A percentile compares a stretch with the other conserved stretches of the same genome.
phyloP scores from a whole-genome alignment of 2,797 vertebrate species.

The Orientallactaga sibirica region DNA sequence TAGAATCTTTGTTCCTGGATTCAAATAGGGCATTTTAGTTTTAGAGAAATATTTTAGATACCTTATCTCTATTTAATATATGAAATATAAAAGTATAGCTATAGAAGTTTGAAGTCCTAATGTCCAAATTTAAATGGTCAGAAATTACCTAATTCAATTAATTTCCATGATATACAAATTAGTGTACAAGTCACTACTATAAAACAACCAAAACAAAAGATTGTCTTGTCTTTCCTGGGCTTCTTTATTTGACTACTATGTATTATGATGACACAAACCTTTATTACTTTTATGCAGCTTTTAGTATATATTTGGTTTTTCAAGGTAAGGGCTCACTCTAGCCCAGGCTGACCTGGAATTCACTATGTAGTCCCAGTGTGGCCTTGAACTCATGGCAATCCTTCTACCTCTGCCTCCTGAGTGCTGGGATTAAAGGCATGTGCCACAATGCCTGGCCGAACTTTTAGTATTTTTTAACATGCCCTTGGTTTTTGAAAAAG shows the following conservation, averaged over 20 bases:
- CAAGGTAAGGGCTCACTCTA: too few relatives aligned
- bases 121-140: neutral
- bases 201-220: neutral
- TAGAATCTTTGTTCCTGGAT: neutral
- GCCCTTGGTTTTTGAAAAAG: neutral
- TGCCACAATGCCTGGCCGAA: too few relatives aligned
- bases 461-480: neutral
- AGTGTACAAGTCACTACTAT: neutral
- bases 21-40: slow-evolving; percentile 5
- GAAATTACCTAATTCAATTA: neutral
- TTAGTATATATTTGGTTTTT: neutral
- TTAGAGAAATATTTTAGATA: neutral
- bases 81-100: neutral
- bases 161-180: neutral
- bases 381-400: too few relatives aligned
- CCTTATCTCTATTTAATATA: neutral
- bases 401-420: too few relatives aligned
- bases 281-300: neutral
- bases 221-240: neutral
- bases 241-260: slow-evolving; percentile 8
- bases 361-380: too few relatives aligned
- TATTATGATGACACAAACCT: neutral
- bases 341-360: too few relatives aligned
- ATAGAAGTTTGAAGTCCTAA: neutral
- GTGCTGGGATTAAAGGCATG: too few relatives aligned